These are phyloP conservation scores for Ataeniobius toweri DNA, from an alignment of 2,797 vertebrate genomes.

Conservation along the genomic window DNA sequence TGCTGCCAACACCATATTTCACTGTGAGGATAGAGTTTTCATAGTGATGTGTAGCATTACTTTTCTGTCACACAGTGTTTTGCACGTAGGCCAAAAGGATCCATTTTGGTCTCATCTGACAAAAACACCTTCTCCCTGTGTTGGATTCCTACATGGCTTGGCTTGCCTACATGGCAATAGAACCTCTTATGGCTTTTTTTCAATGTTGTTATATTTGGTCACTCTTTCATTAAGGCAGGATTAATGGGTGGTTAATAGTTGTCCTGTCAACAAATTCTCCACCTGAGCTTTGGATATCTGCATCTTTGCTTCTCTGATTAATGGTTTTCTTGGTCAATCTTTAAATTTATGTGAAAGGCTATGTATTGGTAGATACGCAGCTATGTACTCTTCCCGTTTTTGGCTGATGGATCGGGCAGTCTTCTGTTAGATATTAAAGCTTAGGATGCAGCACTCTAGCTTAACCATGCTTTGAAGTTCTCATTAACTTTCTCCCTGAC, in stretches of 20 bases:
- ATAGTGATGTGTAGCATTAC: not conserved
- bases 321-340: too few species aligned
- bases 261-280: too few species aligned
- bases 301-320: too few species aligned
- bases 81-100: not conserved
- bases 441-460: too few species aligned
- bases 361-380: too few species aligned
- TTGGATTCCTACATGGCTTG: not conserved
- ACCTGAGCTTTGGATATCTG: too few species aligned
- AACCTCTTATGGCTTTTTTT: not conserved
- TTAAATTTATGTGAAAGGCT: too few species aligned
- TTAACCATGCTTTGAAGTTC: not conserved
- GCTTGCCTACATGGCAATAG: not conserved
- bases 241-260: too few species aligned
- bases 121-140: not conserved
- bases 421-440: not conserved
- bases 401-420: too few species aligned
- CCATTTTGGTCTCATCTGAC: not conserved
- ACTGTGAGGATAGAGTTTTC: not conserved
- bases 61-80: not conserved
- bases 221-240: too few species aligned
- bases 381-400: too few species aligned
- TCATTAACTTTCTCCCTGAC: not conserved
- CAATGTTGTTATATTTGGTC: not conserved
- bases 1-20: not conserved